These are phyloP conservation scores for Anthophora plumipes DNA, from an alignment of 2,888 invertebrate species.

Conservation along the genomic window DNA sequence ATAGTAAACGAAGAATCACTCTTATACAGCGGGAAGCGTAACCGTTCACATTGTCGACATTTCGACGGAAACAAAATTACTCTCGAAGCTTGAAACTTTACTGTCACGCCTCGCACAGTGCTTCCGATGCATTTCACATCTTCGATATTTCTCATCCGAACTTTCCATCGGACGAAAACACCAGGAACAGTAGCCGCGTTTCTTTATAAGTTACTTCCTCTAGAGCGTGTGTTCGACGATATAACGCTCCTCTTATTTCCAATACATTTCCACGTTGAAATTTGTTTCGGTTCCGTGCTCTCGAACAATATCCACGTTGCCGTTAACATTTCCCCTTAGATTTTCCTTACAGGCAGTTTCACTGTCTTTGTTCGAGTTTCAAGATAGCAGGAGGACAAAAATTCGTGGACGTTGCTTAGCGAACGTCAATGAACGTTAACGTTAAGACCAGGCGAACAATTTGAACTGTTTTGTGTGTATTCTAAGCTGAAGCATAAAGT, in stretches of 20 bases:
- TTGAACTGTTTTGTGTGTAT: conserved; percentile 16
- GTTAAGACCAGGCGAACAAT: conserved; percentile 23
- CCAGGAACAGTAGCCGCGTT: not conserved
- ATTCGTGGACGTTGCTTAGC: conserved; percentile 40
- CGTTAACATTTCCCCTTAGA: not conserved
- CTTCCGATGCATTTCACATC: not conserved
- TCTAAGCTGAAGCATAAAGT: conserved; percentile 27
- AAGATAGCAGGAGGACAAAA: conserved; percentile 6
- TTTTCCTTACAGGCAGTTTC: conserved; percentile 1
- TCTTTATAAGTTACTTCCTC: not conserved
- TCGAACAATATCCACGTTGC: conserved; percentile 15
- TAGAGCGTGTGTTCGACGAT: not conserved
- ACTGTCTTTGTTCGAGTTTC: conserved; percentile 12
- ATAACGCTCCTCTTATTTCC: conserved; percentile 3
- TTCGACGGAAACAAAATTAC: no score
- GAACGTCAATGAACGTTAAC: not conserved
- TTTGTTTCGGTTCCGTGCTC: conserved; percentile 1
- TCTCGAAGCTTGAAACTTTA: no score
- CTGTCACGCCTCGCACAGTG: no score
- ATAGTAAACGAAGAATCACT: no score
- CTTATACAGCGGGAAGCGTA: no score
- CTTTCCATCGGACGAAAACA: not conserved
- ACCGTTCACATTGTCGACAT: no score
- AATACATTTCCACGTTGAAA: not conserved
- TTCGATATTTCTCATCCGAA: not conserved